These are phyloP conservation scores for Arctia plantaginis DNA, from an alignment of 2,888 invertebrate genomes.

Conservation along the genomic window DNA sequence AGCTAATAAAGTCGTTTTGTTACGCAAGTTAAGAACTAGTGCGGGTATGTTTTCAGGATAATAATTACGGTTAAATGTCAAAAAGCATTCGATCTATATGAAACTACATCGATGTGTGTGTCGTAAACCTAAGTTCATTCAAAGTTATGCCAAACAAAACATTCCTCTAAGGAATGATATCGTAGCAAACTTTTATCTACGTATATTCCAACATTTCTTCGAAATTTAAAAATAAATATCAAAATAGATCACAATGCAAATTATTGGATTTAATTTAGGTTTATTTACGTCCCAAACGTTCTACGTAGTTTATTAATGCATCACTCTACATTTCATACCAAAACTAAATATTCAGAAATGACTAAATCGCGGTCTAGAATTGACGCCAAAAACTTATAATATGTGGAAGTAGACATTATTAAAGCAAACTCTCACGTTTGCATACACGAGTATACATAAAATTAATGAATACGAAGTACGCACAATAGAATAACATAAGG, in stretches of 20 bases:
- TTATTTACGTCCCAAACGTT: constrained; percentile 6
- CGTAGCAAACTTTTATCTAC: neutral
- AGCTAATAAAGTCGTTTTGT: neutral
- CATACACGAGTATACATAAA: constrained; percentile 5
- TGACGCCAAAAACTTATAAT: constrained; percentile 14
- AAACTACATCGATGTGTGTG: neutral
- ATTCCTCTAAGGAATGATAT: neutral
- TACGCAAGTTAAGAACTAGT: neutral
- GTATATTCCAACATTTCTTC: neutral
- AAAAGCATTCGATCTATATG: neutral
- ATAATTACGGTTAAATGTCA: neutral
- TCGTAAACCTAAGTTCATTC: neutral
- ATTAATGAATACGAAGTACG: neutral
- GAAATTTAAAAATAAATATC: neutral
- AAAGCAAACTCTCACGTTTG: neutral
- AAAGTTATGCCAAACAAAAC: neutral
- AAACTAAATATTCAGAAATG: constrained; percentile 12
- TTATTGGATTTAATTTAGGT: neutral
- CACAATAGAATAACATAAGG: neutral
- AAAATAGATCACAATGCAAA: neutral
- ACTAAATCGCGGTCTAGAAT: constrained; percentile 8
- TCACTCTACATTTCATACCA: constrained; percentile 10
- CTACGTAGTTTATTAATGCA: constrained; percentile 2
- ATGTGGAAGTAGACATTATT: neutral
- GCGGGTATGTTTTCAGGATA: neutral